A percentile compares a stretch with the other conserved stretches of the same genome.
phyloP scores from a whole-genome alignment of 2,888 invertebrate genomes.

The Mechanitis mazaeus region DNA sequence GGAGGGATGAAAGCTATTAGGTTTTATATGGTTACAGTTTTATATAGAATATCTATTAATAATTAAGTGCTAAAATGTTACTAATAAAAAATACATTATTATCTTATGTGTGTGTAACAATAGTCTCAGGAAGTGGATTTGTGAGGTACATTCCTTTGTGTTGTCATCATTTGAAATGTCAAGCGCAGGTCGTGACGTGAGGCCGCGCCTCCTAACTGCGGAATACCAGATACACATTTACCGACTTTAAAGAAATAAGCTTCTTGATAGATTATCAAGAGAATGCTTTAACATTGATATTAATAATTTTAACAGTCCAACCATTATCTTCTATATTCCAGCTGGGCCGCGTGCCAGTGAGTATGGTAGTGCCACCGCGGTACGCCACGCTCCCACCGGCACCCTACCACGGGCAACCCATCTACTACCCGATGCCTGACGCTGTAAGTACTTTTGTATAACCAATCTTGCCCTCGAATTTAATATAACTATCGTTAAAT shows the following conservation, averaged over 20 bases:
- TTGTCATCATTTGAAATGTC: conserved; percentile 19
- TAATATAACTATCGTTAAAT: not conserved
- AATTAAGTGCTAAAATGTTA: too few relatives aligned
- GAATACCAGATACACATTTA: not conserved
- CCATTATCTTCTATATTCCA: conserved; percentile 30
- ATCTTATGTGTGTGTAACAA: not conserved
- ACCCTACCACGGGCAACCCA: conserved; percentile 44
- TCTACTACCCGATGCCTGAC: conserved; percentile 68
- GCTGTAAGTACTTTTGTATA: conserved; percentile 42
- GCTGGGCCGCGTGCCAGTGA: conserved; percentile 63
- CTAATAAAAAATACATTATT: too few relatives aligned
- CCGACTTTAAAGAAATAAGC: too few relatives aligned
- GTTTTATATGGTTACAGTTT: too few relatives aligned
- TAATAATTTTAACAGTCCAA: too few relatives aligned
- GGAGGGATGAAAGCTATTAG: too few relatives aligned
- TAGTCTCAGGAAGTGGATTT: conserved; percentile 15
- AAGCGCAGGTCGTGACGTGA: conserved; percentile 19
- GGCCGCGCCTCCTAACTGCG: conserved; percentile 5
- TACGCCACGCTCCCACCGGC: conserved; percentile 65
- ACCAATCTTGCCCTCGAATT: too few relatives aligned
- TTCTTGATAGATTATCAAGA: not conserved
- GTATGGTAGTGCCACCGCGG: conserved; percentile 62
- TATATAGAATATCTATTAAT: too few relatives aligned
- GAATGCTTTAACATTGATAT: too few relatives aligned
- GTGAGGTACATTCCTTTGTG: conserved; percentile 20